Evolutionary conservation across 2,888 invertebrate species (phyloP), one percentile per base, ranked within the genome.

Genomic region (Eristalis intricaria): DNA sequence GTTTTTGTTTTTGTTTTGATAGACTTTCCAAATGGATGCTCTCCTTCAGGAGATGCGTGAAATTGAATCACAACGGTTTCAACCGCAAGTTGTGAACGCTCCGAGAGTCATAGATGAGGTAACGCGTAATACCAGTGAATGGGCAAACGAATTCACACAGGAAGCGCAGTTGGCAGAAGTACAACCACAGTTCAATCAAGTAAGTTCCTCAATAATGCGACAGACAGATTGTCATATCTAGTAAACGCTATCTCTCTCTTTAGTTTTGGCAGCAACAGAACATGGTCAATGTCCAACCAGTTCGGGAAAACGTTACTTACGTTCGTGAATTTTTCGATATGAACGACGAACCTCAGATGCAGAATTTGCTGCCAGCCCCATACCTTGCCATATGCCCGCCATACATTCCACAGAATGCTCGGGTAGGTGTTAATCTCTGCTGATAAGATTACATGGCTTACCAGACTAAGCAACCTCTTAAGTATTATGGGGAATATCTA

Each of bases 11-110:
- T 13, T 43, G 60, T 0, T 35, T 80, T 26, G 26, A 11, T 96
- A 97, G 93, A 97, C 97, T 2, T 99, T 98, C 92, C 96, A 97
- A 91, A 98, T 99, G 98, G 97, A 97, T 90, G 95, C 95, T 29
- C 93, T 98, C 79, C 93, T 99, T 78, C 96, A 97, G 90, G 98
- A 97, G 93, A 96, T 99, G 95, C 95, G 97, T 84, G 96, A 97
- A 91, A 95, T 97, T 26, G 92, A 92, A 40, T 81, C 89, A 13
- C 89, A 90, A 10, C 89, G 89, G 32, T 89, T 90, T 40, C 90
- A 90, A n/a, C 89, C 89, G 11, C 89, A 89, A 68, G 80, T 89
- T 38, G 64, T 90, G 1, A 89, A 89, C n/a, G 90, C 90, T 7
- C 91, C 92, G n/a, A 89, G 90, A 8, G 90, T 91, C 1, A 90